Conservation (phyloP, 2,797 vertebrate genomes). For the Toxotes lorentzi region DNA sequence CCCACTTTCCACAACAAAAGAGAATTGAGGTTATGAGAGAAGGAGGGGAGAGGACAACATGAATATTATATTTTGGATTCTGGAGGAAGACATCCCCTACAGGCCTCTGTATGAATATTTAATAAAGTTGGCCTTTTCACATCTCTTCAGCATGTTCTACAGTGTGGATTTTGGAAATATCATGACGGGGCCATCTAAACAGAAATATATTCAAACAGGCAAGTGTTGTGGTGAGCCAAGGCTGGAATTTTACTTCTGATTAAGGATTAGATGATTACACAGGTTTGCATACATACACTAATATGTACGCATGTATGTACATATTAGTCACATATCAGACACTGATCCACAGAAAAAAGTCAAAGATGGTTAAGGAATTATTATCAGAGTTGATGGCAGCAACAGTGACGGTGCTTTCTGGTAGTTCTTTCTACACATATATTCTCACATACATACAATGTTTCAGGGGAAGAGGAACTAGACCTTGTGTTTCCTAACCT, state of each 20-base stretch:
- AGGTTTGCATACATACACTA: not conserved
- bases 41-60: constrained; percentile 58
- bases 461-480: not conserved
- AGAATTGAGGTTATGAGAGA: constrained; percentile 50
- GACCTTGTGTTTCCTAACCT: not conserved
- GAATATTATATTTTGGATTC: constrained; percentile 76
- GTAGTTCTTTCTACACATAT: not conserved
- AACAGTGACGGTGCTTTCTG: not conserved
- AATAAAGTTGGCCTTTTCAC: constrained; percentile 43
- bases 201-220: constrained; percentile 25
- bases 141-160: constrained; percentile 34
- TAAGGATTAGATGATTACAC: not conserved
- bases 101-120: constrained; percentile 74
- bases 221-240: not conserved
- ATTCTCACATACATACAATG: not conserved
- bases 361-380: not conserved
- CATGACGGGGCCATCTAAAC: not conserved
- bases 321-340: too few relatives aligned
- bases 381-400: not conserved
- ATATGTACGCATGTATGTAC: too few relatives aligned
- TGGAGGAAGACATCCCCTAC: constrained; percentile 51
- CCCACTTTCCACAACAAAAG: constrained; percentile 62
- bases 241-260: not conserved
- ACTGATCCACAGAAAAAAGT: not conserved
- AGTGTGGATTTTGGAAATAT: constrained; percentile 37